Base-by-base conservation (phyloP, 2,797 vertebrate genomes). In the Poeciliopsis turneri region DNA sequence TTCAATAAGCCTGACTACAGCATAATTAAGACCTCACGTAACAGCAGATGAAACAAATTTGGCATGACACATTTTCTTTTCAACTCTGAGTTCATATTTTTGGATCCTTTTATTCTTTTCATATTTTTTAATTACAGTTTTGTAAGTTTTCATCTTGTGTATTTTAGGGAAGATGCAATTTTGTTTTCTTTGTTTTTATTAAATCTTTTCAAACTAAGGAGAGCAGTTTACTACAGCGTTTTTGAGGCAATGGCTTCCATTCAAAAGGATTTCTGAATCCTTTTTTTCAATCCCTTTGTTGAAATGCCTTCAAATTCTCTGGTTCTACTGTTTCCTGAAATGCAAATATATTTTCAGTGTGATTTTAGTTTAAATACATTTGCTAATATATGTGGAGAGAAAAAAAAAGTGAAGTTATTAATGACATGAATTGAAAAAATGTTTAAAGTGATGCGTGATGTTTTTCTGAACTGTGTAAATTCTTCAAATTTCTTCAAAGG, bases 21-120 rank as follows among this genome's bases (percentile, higher is more conserved):
- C 13, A 72, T 71, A 79, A 88, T 84, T 83, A 78, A 86, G 85
- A 61, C 71, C 4, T 13, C 47, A 28, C 72, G 70, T 59, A n/a
- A 75, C 9, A 57, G 69, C 75, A 12, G 23, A 5, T 57, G 28
- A 77, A 23, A 80, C 25, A 70, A 49, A 72, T 73, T 66, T 39
- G 39, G 76, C 59, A 72, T 43, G 66, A 86, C 49, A 71, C 69
- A 55, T 45, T 78, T 57, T 76, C 46, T 74, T 83, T 87, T 64
- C 51, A 77, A 69, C 41, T 43, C 71, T 82, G 45, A 18, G 15
- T 36, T 61, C 18, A 16, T 36, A 7, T 20, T 36, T 23, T 10
- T 66, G 61, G 61, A 16, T 39, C 36, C 36, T 41, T 43, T 25
- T 9, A 66, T 36, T 7, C 7, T 20, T 36, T 20, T n/a, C n/a